A percentile compares a stretch with the other conserved stretches of the same genome.
phyloP scores from a whole-genome alignment of 2,888 invertebrate species.

The Drosophila kanekoi region DNA sequence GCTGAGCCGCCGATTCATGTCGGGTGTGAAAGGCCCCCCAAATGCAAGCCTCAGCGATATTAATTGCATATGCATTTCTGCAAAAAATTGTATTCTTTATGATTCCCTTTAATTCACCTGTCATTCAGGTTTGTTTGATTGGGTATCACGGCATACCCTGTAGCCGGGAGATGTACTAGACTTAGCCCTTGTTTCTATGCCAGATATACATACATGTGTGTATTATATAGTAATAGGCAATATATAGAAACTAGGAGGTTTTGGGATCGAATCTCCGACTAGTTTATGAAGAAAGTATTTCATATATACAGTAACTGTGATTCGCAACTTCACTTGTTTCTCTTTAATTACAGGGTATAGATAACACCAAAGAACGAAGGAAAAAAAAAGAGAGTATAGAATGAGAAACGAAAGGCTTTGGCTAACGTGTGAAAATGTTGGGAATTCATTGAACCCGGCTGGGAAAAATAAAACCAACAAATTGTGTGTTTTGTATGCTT shows the following conservation, averaged over 20 bases:
- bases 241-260: no score
- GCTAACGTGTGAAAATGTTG: constrained; percentile 67
- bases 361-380: not conserved
- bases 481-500: constrained; percentile 20
- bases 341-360: constrained; percentile 24
- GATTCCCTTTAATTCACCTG: constrained; percentile 35
- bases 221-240: no score
- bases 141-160: constrained; percentile 4
- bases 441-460: constrained; percentile 70
- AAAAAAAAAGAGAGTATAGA: no score
- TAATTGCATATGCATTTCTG: constrained; percentile 20
- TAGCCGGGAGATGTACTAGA: not conserved
- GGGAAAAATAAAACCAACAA: constrained; percentile 25
- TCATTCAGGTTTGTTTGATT: not conserved
- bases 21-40: constrained; percentile 48
- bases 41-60: constrained; percentile 41
- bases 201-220: no score
- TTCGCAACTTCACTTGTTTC: not conserved
- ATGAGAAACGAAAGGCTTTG: constrained; percentile 12
- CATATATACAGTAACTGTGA: no score
- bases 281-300: no score
- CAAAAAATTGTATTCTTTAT: constrained; percentile 19
- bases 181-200: no score
- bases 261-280: no score
- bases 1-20: constrained; percentile 62